Base-by-base conservation (phyloP, 2,113 vertebrate species). In the Theristicus caerulescens region DNA sequence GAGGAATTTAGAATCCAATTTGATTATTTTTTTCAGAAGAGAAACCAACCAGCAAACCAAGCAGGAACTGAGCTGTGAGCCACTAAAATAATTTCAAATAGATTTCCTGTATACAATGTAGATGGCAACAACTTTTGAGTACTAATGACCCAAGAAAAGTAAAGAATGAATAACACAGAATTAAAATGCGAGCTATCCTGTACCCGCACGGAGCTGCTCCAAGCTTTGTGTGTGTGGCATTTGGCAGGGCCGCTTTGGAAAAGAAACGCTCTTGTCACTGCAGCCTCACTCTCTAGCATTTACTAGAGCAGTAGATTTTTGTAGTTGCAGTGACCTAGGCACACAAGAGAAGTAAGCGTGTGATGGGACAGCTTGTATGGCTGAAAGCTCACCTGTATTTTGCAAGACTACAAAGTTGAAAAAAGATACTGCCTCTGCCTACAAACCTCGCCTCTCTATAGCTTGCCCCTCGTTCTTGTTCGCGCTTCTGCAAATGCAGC, bases 1-100 rank as follows among this genome's bases (percentile, higher is more conserved):
- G 38, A 91, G 49, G 76, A 78, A 88, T 92, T 96, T 95, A 91
- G 90, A 93, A 94, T 86, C n/a, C 47, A 40, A 42, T 89, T 72
- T 58, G 38, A n/a, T 77, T 82, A 4, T 57, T 78, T 67, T 88
- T 91, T 80, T 66, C 55, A 88, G 82, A 88, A 74, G 55, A 85
- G 25, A 95, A 80, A 90, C 42, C 55, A 95, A 51, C 38, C 62
- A 95, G 40, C 81, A 89, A 82, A 85, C 44, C 54, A 87, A 91
- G 73, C 57, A 87, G 51, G 58, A 94, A 70, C 59, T 55, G 65
- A 84, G 58, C 70, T 85, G 22, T 54, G 62, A 95, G 47, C 16
- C 55, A 77, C 84, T 85, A 76, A 90, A 89, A 95, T 66, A 6
- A 88, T 91, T 93, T 85, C 8, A 3, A 82, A 80, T 54, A 54